Evolutionary conservation across 2,888 invertebrate genomes (phyloP), one percentile per base, ranked within the genome.

Genomic region (Leucania comma): DNA sequence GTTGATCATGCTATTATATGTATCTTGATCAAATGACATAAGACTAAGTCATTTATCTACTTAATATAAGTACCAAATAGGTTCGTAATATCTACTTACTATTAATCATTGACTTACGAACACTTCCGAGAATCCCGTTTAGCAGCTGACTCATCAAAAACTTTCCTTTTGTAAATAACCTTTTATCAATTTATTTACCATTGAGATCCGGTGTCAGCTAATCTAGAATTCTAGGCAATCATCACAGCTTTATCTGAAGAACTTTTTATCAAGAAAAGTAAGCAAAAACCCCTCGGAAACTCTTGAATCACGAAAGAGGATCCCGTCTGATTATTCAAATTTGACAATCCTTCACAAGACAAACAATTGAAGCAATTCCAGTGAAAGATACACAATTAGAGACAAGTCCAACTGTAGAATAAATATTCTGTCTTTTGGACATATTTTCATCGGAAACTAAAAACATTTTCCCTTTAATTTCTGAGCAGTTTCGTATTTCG

Each of bases 321-420:
- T 83, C 78, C 51, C 32, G 60, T 42, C 75, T 83, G 85, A 87
- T 84, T 84, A 90, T 90, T 90, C 82, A 88, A 89, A 89, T 89
- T 87, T 83, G 81, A 86, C 87, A 86, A 86, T 85, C 83, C 84
- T 84, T 84, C 71, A 64, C 73, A 87, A 89, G 84, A 87, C 84
- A 90, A 90, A 90, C 85, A 89, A 88, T 83, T 83, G 77, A 72
- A 88, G 81, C 85, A 83, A 83, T 85, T 88, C 78, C 83, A 79
- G 76, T 69, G 80, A 87, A 90, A 91, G 87, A 89, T 86, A 91
- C 88, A 90, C 90, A 90, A 90, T 91, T 90, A 84, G 78, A 69
- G 81, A 84, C 81, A 83, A 86, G 83, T 84, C 83, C 85, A 80
- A 86, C 86, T 87, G 78, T 80, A 83, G 85, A 87, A 86, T 87